Evolutionary conservation across 2,113 vertebrate species (phyloP).

Genomic region (Ascaphus truei): DNA sequence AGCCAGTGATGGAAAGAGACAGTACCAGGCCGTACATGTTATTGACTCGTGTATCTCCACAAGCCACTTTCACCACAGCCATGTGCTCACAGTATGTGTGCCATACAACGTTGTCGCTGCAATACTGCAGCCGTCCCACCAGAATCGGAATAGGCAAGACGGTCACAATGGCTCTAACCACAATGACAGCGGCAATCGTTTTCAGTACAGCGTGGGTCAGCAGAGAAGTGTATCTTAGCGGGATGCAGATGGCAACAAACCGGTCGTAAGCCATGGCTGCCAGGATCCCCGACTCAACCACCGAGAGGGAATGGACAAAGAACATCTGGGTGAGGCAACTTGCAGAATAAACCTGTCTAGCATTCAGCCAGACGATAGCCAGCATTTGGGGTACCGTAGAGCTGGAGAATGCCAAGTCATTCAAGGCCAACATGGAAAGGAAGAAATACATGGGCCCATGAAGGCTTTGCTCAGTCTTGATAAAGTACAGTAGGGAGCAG

Average conservation of each 20-base stretch:
- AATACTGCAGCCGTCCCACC: slow-evolving; percentile 40
- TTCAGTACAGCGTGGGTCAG: slow-evolving; percentile 27
- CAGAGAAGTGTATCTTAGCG: slow-evolving; percentile 39
- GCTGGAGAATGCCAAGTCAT: slow-evolving; percentile 41
- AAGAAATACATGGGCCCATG: slow-evolving; percentile 51
- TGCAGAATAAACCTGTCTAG: slow-evolving; percentile 13
- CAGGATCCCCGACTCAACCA: slow-evolving; percentile 45
- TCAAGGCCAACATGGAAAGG: slow-evolving; percentile 45
- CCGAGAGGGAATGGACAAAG: slow-evolving; percentile 43
- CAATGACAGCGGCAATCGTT: background rate
- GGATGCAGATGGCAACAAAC: slow-evolving; percentile 42
- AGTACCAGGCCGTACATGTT: slow-evolving; percentile 41
- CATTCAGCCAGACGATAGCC: slow-evolving; percentile 38
- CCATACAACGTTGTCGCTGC: slow-evolving; percentile 31
- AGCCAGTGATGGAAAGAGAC: slow-evolving; percentile 39
- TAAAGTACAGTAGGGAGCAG: slow-evolving; percentile 39
- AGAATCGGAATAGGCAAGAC: slow-evolving; percentile 37
- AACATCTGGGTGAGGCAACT: slow-evolving; percentile 44
- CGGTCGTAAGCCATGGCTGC: slow-evolving; percentile 43
- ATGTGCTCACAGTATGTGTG: slow-evolving; percentile 47
- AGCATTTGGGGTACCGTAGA: slow-evolving; percentile 42
- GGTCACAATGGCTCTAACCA: slow-evolving; percentile 22
- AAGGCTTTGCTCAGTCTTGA: slow-evolving; percentile 42
- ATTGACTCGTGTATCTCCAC: slow-evolving; percentile 35
- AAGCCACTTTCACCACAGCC: slow-evolving; percentile 45